Evolutionary conservation across 30 jellyfish, hydroid and myxozoan genomes (phyloP).

Genomic region (Rhopilema esculentum): DNA sequence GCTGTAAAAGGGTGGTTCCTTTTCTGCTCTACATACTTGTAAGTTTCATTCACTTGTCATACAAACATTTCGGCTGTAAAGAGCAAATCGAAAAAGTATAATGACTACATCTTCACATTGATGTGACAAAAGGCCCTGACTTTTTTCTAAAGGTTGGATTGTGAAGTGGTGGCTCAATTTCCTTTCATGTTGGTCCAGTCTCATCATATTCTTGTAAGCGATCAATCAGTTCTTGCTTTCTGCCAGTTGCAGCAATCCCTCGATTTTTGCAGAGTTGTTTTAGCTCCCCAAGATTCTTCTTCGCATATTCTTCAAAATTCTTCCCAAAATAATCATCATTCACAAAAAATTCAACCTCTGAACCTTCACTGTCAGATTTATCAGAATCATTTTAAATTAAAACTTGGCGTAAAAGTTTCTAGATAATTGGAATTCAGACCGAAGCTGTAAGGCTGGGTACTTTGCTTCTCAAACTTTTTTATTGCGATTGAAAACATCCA

Average conservation of each 20-base stretch:
- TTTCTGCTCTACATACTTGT: not conserved
- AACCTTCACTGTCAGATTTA: conserved; percentile 8
- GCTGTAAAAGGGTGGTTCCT: not conserved
- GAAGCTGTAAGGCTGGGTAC: not conserved
- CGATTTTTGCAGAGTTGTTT: not conserved
- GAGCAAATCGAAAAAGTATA: conserved; percentile 6
- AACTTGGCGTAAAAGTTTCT: conserved; percentile 3
- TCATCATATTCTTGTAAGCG: not conserved
- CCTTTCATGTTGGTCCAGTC: not conserved
- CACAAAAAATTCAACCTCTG: conserved; percentile 10
- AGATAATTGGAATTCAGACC: not conserved
- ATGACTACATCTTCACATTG: conserved; percentile 21
- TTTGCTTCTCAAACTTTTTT: not conserved
- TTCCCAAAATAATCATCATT: conserved; percentile 4
- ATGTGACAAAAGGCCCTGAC: conserved; percentile 12
- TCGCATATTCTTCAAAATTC: not conserved
- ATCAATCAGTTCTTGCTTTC: not conserved
- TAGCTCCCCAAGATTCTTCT: not conserved
- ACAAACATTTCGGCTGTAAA: conserved; percentile 22
- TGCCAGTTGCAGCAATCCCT: not conserved
- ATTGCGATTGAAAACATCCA: not conserved
- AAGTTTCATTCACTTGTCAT: not conserved
- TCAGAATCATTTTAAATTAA: conserved; percentile 12
- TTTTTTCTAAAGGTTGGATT: conserved; percentile 35
- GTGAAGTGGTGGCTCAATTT: not conserved